Percentiles rank a stretch among this genome's conserved stretches.
Conservation (phyloP, 2,888 invertebrate species). For the Pandemis cinnamomeana region DNA sequence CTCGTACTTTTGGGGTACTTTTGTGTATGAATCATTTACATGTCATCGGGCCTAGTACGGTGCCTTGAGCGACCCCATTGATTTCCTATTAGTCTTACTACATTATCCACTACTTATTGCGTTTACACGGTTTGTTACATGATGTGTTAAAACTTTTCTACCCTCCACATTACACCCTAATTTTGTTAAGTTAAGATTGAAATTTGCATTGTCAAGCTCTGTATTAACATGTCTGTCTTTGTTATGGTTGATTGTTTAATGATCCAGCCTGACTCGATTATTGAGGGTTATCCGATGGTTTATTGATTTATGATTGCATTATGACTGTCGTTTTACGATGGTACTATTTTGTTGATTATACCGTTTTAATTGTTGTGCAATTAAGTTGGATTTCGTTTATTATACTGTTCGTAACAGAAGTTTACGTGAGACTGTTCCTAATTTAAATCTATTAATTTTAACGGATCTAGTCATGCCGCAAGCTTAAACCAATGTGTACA, state of each 20-base stretch:
- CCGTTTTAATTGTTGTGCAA: slow-evolving; percentile 54
- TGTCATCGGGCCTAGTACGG: slow-evolving; percentile 64
- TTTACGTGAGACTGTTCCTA: too few relatives aligned
- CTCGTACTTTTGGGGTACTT: slow-evolving; percentile 60
- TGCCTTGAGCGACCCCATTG: slow-evolving; percentile 72
- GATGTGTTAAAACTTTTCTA: slow-evolving; percentile 64
- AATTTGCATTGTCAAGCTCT: slow-evolving; percentile 50
- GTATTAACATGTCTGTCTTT: slow-evolving; percentile 80
- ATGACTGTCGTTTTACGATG: slow-evolving; percentile 74
- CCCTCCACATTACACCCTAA: slow-evolving; percentile 54
- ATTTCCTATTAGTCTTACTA: slow-evolving; percentile 83
- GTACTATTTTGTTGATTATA: slow-evolving; percentile 52
- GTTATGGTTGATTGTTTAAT: slow-evolving; percentile 82
- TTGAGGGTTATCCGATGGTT: slow-evolving; percentile 71
- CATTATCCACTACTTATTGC: slow-evolving; percentile 73
- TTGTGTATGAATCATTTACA: slow-evolving; percentile 77
- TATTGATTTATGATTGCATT: slow-evolving; percentile 78
- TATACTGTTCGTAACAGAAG: not conserved
- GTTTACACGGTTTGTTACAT: slow-evolving; percentile 75
- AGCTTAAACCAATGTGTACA: too few relatives aligned
- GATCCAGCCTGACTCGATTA: slow-evolving; percentile 76
- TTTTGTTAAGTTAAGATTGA: slow-evolving; percentile 50
- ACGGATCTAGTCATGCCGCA: too few relatives aligned
- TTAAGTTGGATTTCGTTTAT: not conserved
- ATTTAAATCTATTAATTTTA: too few relatives aligned